Evolutionary conservation across 2,888 invertebrate species (phyloP), one percentile per base, ranked within the genome.

Genomic region (Tethea ocularis): DNA sequence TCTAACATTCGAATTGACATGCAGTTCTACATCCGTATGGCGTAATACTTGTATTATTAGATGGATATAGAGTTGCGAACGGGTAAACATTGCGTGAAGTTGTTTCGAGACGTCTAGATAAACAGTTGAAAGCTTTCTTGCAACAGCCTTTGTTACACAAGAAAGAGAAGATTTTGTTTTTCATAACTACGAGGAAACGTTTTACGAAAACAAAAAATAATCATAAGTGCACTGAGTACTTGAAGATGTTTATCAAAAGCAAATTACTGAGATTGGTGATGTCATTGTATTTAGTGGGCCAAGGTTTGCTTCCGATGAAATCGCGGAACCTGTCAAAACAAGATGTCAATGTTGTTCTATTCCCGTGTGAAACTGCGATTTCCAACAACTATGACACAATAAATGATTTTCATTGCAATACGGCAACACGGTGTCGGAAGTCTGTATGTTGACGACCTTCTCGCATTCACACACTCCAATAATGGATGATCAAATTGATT

Each of bases 401-500:
- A 10, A 15, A 17, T 13, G 20, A 36, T 54, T 5, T 22, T 22
- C 54, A 22, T 54, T 13, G 33, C 36, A 33, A 54, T 33, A 20
- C 33, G 22, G 33, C 15, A 22, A 54, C 54, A 15, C 13, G 13
- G 33, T 33, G 22, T 36, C 33, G 22, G 24, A 17, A 29, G n/a
- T 5, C 33, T 54, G 54, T 36, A 15, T 22, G 22, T 54, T 51
- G 63, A 57, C 58, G 71, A 64, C 80, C 78, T 78, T 77, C 73
- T 61, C 56, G 61, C 61, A 56, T 66, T 68, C 61, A 62, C 69
- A 66, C 60, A 59, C 57, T 33, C 61, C 57, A 57, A 51, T 66
- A 71, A 78, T 69, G 72, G 73, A 75, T 71, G 66, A 68, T 61
- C 74, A 72, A 80, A 81, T 79, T 74, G 76, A 82, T 78, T 74